These are phyloP conservation scores for Pluvianellus socialis DNA, from an alignment of 2,113 vertebrate species.

Conservation along the genomic window DNA sequence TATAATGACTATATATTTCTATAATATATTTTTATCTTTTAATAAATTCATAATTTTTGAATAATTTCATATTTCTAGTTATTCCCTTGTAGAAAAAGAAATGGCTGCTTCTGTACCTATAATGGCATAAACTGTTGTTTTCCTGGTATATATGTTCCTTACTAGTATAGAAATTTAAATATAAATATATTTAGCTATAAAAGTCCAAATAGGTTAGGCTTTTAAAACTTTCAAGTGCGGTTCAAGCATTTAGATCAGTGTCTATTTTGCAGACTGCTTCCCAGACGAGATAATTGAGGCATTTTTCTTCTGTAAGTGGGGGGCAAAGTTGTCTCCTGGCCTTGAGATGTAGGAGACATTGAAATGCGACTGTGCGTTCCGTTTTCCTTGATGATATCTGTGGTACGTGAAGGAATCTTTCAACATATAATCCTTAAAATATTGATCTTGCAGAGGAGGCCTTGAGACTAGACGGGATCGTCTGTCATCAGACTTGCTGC, in stretches of 20 bases:
- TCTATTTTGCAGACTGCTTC: neutral
- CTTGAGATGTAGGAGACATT: neutral
- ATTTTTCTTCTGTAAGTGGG: slow-evolving; percentile 7
- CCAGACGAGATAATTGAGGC: neutral
- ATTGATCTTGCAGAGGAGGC: neutral
- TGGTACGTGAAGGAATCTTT: neutral
- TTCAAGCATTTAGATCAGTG: neutral
- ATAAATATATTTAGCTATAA: neutral
- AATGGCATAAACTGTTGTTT: neutral
- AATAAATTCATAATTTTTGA: neutral
- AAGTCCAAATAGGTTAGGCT: neutral
- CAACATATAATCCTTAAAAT: neutral
- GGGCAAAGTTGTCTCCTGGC: neutral
- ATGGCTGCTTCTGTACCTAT: neutral
- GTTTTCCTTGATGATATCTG: neutral
- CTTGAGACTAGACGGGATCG: neutral
- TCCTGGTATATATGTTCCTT: neutral
- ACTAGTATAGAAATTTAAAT: neutral
- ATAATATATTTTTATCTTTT: neutral
- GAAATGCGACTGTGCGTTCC: neutral
- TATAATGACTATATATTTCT: neutral
- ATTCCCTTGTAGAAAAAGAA: neutral
- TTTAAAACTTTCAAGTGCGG: neutral
- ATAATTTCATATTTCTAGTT: neutral
- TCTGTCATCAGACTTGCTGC: neutral